Base-by-base conservation (phyloP, 1,140 invertebrate genomes). In the Anastrepha obliqua region DNA sequence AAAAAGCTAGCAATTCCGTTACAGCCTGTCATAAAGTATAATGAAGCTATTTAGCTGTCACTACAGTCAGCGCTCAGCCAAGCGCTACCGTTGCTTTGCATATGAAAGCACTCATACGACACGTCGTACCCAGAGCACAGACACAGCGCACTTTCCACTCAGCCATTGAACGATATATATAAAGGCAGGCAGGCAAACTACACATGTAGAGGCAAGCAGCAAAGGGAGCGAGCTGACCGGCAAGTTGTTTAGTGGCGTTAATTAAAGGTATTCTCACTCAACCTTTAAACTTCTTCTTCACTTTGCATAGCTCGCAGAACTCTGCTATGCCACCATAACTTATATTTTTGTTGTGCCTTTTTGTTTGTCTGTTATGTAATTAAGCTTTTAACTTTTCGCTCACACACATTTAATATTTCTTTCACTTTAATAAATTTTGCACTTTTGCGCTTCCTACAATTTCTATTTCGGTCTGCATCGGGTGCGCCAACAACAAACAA, bases 341-440 rank as follows among this genome's bases (percentile, higher is more conserved):
- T 55, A 55, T 9, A 55, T 55, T 55, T 11, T 55, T 55, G 6
- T 2, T 8, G 11, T 55, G 51, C 20, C 11, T 20, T 29, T 29
- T 51, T 8, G 47, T n/a, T 55, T 81, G 44, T 20, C 9, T 81
- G 74, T 81, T 81, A 81, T 81, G 74, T 55, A 51, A 81, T 81
- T 81, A 81, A 81, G n/a, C 47, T 81, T 81, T 55, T n/a, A 2
- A 44, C 13, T 47, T 5, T 47, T 67, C 29, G 51, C 29, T 74
- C 47, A 55, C n/a, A 81, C 29, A 5, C 17, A 11, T 81, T 81
- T 81, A 55, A 55, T 51, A 81, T 81, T 55, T 55, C 47, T 55
- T 81, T 20, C 47, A 81, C 47, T 81, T 55, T n/a, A 29, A 20
- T 81, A 81, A 81, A 8, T 47, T 81, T 81, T 81, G 47, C 44